Percentiles rank a stretch among this genome's conserved stretches.
Conservation (phyloP, 2,113 vertebrate genomes). For the Phycodurus eques region DNA sequence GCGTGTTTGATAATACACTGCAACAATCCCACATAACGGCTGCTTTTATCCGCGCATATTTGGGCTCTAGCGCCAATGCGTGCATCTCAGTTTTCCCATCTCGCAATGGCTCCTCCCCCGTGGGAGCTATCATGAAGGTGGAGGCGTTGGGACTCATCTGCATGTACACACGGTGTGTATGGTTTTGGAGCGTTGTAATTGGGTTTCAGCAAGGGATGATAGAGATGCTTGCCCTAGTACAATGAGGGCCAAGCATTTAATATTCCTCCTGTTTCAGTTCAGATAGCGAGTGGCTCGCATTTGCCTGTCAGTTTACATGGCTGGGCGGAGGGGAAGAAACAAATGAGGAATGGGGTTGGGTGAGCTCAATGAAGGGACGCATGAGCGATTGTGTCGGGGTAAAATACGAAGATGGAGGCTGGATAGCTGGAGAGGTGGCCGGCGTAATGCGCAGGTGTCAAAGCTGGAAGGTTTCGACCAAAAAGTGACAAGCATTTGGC, state of each 20-base stretch:
- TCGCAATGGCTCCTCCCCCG: conserved; percentile 38
- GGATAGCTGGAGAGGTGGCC: conserved; percentile 4
- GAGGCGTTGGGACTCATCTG: conserved; percentile 72
- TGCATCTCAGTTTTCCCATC: conserved; percentile 26
- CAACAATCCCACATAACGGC: conserved; percentile 39
- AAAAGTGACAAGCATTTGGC: background rate
- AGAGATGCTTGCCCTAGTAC: conserved; percentile 22
- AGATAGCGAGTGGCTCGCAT: conserved; percentile 50
- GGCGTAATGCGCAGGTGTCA: background rate
- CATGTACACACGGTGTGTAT: conserved; percentile 35
- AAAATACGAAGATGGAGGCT: conserved; percentile 28
- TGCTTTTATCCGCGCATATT: conserved; percentile 27
- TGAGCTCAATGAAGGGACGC: conserved; percentile 26
- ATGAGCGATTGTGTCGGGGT: conserved; percentile 19
- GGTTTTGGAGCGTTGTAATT: conserved; percentile 25
- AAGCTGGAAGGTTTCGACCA: background rate
- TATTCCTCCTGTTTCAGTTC: conserved; percentile 58
- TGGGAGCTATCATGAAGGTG: conserved; percentile 74
- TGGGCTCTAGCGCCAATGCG: background rate
- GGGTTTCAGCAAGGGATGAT: conserved; percentile 28
- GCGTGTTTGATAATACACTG: conserved; percentile 28
- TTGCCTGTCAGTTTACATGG: conserved; percentile 34
- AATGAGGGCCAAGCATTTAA: conserved; percentile 48
- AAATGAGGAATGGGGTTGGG: conserved; percentile 41
- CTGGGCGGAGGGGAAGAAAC: conserved; percentile 28